These are phyloP conservation scores for Brachyhypopomus occidentalis DNA, from an alignment of 2,113 vertebrate genomes.

Conservation along the genomic window DNA sequence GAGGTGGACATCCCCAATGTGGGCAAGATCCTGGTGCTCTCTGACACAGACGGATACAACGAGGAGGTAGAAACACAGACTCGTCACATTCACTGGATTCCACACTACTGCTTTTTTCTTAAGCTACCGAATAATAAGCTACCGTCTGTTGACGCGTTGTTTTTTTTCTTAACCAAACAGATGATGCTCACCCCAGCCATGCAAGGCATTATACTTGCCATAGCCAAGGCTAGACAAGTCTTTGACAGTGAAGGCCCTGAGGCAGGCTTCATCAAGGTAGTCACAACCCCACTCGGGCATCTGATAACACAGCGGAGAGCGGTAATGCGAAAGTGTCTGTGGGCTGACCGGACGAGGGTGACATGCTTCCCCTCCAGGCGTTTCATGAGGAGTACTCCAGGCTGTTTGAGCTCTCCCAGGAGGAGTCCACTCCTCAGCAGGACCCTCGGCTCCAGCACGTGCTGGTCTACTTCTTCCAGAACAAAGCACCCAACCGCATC, in stretches of 20 bases:
- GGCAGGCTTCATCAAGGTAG: conserved; percentile 95
- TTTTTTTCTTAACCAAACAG: conserved; percentile 71
- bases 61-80: conserved; percentile 83
- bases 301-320: neutral
- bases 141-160: conserved; percentile 15
- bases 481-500: conserved; percentile 85
- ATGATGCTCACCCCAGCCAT: conserved; percentile 97
- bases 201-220: conserved; percentile 97
- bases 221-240: conserved; percentile 90
- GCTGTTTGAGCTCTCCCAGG: conserved; percentile 84
- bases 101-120: neutral
- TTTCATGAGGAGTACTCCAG: conserved; percentile 94
- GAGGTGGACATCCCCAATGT: conserved; percentile 97
- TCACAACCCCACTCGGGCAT: no score
- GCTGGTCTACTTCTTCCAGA: conserved; percentile 93
- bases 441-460: conserved; percentile 90
- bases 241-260: conserved; percentile 95
- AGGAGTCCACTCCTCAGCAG: conserved; percentile 79
- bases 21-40: conserved; percentile 90
- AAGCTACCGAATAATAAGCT: neutral
- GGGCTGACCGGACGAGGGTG: neutral
- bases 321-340: neutral
- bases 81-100: neutral
- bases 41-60: conserved; percentile 93
- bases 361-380: conserved; percentile 71